phyloP scores from a whole-genome alignment of 2,797 vertebrate genomes.

The Amniataba percoides region DNA sequence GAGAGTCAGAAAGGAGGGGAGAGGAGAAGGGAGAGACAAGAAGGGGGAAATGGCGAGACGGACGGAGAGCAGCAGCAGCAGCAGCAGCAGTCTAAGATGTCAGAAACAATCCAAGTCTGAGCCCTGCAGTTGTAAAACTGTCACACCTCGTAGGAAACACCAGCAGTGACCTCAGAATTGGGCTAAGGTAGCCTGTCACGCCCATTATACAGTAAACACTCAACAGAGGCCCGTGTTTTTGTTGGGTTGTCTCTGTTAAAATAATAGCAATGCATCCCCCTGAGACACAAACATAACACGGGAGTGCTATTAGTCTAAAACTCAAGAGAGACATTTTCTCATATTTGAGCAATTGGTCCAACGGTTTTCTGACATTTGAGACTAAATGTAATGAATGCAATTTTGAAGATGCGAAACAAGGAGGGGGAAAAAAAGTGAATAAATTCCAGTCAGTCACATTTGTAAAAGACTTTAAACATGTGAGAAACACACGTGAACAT shows the following conservation, averaged over 20 bases:
- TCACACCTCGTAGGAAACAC: conserved; percentile 75
- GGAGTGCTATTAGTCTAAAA: conserved; percentile 72
- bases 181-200: conserved; percentile 75
- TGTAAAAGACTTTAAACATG: conserved; percentile 40
- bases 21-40: conserved; percentile 26
- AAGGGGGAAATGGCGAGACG: conserved; percentile 40
- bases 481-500: conserved; percentile 33
- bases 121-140: conserved; percentile 71
- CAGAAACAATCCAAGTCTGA: conserved; percentile 68
- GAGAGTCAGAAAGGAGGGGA: conserved; percentile 50
- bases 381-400: conserved; percentile 62
- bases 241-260: conserved; percentile 68
- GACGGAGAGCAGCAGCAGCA: conserved; percentile 56
- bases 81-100: conserved; percentile 61
- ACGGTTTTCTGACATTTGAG: conserved; percentile 52
- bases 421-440: conserved; percentile 6
- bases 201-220: conserved; percentile 78
- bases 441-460: conserved; percentile 29
- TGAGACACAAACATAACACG: conserved; percentile 67
- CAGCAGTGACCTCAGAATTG: conserved; percentile 71
- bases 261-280: conserved; percentile 71
- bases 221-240: conserved; percentile 70
- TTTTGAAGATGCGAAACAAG: conserved; percentile 20
- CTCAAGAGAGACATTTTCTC: conserved; percentile 66
- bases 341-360: conserved; percentile 67